Base-by-base conservation (phyloP, 2,888 invertebrate genomes). In the Harpalus rufipes region DNA sequence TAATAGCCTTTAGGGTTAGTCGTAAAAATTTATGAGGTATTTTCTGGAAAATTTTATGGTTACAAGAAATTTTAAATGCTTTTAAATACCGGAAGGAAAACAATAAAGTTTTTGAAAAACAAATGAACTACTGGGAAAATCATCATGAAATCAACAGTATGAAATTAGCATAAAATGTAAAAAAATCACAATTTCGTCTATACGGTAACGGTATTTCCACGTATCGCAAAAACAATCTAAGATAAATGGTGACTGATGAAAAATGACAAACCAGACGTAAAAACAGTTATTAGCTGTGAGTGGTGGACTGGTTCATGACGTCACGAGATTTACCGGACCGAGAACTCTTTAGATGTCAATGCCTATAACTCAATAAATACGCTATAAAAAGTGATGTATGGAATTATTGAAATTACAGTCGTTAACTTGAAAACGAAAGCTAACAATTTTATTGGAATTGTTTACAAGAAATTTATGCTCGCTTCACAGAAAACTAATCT, bases 261-360 rank as follows among this genome's bases (percentile, higher is more conserved):
- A 68, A 74, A 74, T 74, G 74, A 74, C 74, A 51, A 68, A 21
- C 25, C 74, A 74, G 51, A 74, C 21, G 51, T 74, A 74, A 74
- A 72, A 74, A 74, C 74, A 74, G 74, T 74, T 74, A 74, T 74
- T 74, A 74, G 44, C 21, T 7, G 74, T 10, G 8, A 74, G 16
- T 51, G 51, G 16, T 51, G 8, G 51, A 74, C 74, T 74, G 44
- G 74, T 74, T 74, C 44, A 18, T 51, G 74, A 74, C 72, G 72
- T 72, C 72, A 72, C 25, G 18, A 74, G 5, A 51, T 74, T 74
- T 51, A 74, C 25, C 74, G 51, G 74, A 74, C 8, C 74, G 74
- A 74, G 12, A 51, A 74, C 44, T 74, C 74, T 21, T 72, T 44
- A 74, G 44, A 32, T 74, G 74, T 51, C 56, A 74, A 74, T 74